These are phyloP conservation scores for Tiphia femorata DNA, from an alignment of 2,888 invertebrate genomes.

Conservation along the genomic window DNA sequence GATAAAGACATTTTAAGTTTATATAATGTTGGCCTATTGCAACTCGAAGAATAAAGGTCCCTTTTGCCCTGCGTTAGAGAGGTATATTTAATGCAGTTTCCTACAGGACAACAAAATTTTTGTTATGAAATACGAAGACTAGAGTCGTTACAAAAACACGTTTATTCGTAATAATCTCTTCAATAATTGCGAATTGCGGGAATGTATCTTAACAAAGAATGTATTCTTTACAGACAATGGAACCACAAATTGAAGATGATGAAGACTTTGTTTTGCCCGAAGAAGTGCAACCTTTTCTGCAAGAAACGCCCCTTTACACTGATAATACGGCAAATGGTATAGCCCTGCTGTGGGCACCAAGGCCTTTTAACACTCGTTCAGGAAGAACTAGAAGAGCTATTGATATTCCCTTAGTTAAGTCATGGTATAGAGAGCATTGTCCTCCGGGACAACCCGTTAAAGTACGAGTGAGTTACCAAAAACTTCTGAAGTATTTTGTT, in stretches of 20 bases:
- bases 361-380: constrained; percentile 97
- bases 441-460: constrained; percentile 98
- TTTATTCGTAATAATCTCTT: too few species aligned
- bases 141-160: background rate
- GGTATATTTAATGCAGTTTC: background rate
- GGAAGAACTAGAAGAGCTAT: constrained; percentile 92
- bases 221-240: constrained; percentile 72
- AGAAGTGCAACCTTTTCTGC: constrained; percentile 91
- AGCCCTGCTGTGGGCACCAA: constrained; percentile 95
- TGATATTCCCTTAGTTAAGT: constrained; percentile 97
- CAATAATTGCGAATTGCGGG: too few species aligned
- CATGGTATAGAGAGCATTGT: constrained; percentile 96
- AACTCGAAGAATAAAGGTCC: background rate
- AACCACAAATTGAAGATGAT: constrained; percentile 92
- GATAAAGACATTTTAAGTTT: too few species aligned
- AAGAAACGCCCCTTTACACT: constrained; percentile 95
- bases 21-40: background rate
- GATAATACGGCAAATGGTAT: constrained; percentile 99
- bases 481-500: constrained; percentile 97
- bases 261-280: constrained; percentile 94
- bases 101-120: background rate
- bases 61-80: background rate
- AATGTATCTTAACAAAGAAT: background rate
- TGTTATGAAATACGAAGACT: background rate
- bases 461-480: constrained; percentile 99